Base-by-base conservation (phyloP, 2,888 invertebrate genomes). In the Hypomecis punctinalis region DNA sequence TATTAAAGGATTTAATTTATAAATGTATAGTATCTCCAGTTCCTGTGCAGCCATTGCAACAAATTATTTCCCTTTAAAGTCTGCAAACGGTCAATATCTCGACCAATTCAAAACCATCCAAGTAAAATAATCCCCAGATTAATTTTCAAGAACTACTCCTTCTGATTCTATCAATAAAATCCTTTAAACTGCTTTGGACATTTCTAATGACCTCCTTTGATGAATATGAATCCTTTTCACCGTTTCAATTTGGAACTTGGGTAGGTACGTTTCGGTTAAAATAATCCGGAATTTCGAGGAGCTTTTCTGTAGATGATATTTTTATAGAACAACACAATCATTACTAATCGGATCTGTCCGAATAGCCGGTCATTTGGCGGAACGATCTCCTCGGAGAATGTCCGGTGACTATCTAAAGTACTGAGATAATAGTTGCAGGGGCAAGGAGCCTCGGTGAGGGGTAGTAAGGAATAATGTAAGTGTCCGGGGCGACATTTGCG, bases 401-500 rank as follows among this genome's bases (percentile, higher is more conserved):
- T 89, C 85, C 83, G 83, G 89, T 84, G 90, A 85, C 91, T 92
- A 93, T 93, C 93, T 92, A 91, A 92, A 92, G 90, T 91, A 91
- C 87, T 86, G 90, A 92, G 93, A 92, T 93, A 92, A 92, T 93
- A 86, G 88, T 85, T 82, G 85, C 86, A 82, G 88, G 89, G 90
- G 85, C 76, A 78, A 73, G 68, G 61, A 70, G 69, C 63, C 71
- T 74, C 77, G 78, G 72, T 76, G 80, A 76, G 78, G 81, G 85
- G 82, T 83, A 81, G 83, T 85, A 77, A 80, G 83, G 91, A 87
- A 91, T 93, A 92, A 92, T 93, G 92, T 91, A 87, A 91, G 91
- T 91, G 91, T 90, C 86, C 89, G 82, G 79, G 90, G 92, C 89
- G 92, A 93, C 93, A 93, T 93, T 93, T 93, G 93, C 91, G 83